Percentiles rank a stretch among this genome's conserved stretches.
Evolutionary conservation across 2,797 vertebrate species (phyloP).

Genomic region (Adrianichthys oophorus): DNA sequence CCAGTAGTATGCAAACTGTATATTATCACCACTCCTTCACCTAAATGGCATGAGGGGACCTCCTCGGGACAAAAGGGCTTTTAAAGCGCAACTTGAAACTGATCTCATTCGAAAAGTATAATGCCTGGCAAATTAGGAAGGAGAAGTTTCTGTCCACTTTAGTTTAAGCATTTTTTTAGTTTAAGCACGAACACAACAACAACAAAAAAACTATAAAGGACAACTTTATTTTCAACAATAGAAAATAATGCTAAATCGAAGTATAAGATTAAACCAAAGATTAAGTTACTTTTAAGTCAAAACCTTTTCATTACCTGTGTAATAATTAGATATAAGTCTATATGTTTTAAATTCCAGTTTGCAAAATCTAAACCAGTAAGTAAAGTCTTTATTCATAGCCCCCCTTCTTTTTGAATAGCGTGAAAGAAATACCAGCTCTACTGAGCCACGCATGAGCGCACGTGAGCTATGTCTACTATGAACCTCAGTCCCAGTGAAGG

Average conservation of each 20-base stretch:
- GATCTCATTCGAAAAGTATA: constrained; percentile 88
- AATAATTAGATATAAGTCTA: constrained; percentile 7
- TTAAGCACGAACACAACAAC: constrained; percentile 8
- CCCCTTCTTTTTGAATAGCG: constrained; percentile 65
- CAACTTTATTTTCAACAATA: constrained; percentile 1
- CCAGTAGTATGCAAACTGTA: constrained; percentile 95
- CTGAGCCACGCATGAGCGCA: constrained; percentile 79
- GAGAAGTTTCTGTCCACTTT: constrained; percentile 70
- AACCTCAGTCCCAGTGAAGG: constrained; percentile 72
- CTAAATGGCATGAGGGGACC: constrained; percentile 88
- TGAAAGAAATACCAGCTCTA: constrained; percentile 81
- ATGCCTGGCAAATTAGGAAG: constrained; percentile 81
- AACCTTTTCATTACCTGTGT: constrained; percentile 3
- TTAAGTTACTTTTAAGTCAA: constrained; percentile 7
- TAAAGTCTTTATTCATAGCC: constrained; percentile 59
- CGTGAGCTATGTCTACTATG: constrained; percentile 81
- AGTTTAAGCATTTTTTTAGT: constrained; percentile 46
- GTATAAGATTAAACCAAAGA: not conserved
- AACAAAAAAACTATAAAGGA: constrained; percentile 1
- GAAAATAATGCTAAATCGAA: no score
- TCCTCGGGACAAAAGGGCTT: constrained; percentile 81
- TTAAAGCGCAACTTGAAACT: constrained; percentile 87
- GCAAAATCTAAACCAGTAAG: constrained; percentile 52
- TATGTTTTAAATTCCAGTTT: constrained; percentile 19
- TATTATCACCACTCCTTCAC: constrained; percentile 97